Conservation (phyloP, 2,797 vertebrate species). For the Graptemys geographica region DNA sequence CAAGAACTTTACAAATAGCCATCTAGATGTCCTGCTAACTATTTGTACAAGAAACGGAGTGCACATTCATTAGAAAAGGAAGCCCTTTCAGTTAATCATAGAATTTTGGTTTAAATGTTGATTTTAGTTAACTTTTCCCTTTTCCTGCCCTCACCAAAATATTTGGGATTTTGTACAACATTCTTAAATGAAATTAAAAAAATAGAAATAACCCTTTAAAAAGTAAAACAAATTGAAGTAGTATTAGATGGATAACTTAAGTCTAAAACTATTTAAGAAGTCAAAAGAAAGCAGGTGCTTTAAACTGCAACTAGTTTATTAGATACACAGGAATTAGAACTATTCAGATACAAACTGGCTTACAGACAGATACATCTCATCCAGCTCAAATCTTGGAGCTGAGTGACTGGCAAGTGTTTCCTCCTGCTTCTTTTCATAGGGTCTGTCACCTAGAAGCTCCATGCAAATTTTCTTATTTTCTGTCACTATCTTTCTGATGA, state of each 20-base stretch:
- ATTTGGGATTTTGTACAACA: background rate
- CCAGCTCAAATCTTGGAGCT: background rate
- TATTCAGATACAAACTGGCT: background rate
- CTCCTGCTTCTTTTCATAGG: background rate
- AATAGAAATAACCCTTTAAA: background rate
- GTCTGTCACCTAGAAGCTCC: background rate
- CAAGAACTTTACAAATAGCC: background rate
- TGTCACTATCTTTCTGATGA: background rate
- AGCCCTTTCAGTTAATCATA: background rate
- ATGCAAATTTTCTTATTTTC: background rate
- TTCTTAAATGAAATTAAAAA: background rate
- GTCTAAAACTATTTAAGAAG: background rate
- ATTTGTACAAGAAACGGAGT: background rate
- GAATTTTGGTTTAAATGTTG: background rate
- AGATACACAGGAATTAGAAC: rapidly evolving
- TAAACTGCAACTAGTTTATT: background rate
- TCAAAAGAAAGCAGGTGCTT: background rate
- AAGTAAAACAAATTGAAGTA: background rate
- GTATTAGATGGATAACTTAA: background rate
- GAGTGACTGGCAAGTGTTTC: background rate
- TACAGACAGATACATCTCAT: rapidly evolving
- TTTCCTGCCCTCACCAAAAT: background rate
- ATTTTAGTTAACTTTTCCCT: background rate
- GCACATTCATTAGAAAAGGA: background rate
- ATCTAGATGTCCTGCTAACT: background rate